phyloP scores from a whole-genome alignment of 2,113 vertebrate genomes.

The Amazona vittata region DNA sequence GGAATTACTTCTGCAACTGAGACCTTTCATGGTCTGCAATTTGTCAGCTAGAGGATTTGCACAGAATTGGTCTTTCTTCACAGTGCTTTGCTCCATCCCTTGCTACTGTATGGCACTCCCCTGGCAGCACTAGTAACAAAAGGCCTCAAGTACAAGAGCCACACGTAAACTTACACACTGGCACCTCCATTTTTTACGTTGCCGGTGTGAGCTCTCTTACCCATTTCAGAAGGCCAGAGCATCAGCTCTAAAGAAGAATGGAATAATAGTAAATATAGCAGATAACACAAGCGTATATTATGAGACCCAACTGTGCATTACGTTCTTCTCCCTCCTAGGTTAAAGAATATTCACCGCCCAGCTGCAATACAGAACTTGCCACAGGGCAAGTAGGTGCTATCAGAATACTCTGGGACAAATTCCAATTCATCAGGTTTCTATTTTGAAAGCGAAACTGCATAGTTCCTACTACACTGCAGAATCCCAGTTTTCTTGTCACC shows the following conservation, averaged over 20 bases:
- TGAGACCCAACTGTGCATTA: neutral
- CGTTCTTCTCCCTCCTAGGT: neutral
- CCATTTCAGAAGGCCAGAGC: neutral
- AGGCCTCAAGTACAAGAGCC: neutral
- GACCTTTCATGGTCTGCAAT: neutral
- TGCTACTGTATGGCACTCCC: neutral
- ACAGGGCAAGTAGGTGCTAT: neutral
- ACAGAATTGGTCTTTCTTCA: neutral
- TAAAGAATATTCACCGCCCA: neutral
- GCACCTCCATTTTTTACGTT: neutral
- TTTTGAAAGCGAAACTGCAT: neutral
- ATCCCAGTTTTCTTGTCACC: neutral
- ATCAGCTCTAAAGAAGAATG: neutral
- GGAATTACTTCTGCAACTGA: neutral
- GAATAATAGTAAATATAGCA: neutral
- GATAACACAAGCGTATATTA: neutral
- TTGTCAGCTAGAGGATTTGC: neutral
- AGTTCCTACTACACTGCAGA: neutral
- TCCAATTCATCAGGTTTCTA: neutral
- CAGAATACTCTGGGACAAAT: neutral
- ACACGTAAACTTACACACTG: fast-evolving
- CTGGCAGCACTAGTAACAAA: neutral
- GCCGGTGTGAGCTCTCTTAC: neutral
- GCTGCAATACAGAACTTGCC: neutral
- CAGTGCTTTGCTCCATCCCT: neutral